Evolutionary conservation across 2,888 invertebrate genomes (phyloP).

Genomic region (Adelphocoris suturalis): DNA sequence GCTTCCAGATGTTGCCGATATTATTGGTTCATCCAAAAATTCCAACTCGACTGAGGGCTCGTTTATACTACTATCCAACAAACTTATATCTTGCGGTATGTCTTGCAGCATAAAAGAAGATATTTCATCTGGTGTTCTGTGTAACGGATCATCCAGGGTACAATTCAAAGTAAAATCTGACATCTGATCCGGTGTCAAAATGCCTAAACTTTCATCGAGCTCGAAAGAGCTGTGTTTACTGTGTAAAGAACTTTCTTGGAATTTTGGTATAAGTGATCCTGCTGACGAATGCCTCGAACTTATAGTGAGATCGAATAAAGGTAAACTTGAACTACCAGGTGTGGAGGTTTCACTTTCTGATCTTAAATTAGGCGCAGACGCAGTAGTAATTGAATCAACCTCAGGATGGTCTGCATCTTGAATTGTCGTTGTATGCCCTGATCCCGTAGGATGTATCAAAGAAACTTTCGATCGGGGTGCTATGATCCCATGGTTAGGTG

Average conservation of each 20-base stretch:
- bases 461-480: slow-evolving; percentile 82
- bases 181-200: slow-evolving; percentile 94
- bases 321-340: slow-evolving; percentile 73
- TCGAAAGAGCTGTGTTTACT: slow-evolving; percentile 90
- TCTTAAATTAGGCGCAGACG: slow-evolving; percentile 45
- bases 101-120: slow-evolving; percentile 75
- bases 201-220: slow-evolving; percentile 90
- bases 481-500: slow-evolving; percentile 82
- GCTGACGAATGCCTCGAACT: slow-evolving; percentile 75
- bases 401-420: slow-evolving; percentile 58
- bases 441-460: slow-evolving; percentile 78
- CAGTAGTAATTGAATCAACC: slow-evolving; percentile 32
- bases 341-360: slow-evolving; percentile 73
- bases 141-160: slow-evolving; percentile 78
- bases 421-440: slow-evolving; percentile 26
- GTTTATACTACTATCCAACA: slow-evolving; percentile 61
- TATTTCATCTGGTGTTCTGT: slow-evolving; percentile 83
- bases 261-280: slow-evolving; percentile 74
- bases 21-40: slow-evolving; percentile 51
- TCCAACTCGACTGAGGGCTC: slow-evolving; percentile 72
- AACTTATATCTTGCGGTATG: slow-evolving; percentile 66
- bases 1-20: slow-evolving; percentile 10
- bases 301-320: slow-evolving; percentile 74
- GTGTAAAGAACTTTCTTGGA: slow-evolving; percentile 74
- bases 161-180: slow-evolving; percentile 84